A percentile compares a stretch with the other conserved stretches of the same genome.
These are phyloP conservation scores for Mustelus asterias DNA, from an alignment of 2,113 vertebrate genomes.

Conservation along the genomic window DNA sequence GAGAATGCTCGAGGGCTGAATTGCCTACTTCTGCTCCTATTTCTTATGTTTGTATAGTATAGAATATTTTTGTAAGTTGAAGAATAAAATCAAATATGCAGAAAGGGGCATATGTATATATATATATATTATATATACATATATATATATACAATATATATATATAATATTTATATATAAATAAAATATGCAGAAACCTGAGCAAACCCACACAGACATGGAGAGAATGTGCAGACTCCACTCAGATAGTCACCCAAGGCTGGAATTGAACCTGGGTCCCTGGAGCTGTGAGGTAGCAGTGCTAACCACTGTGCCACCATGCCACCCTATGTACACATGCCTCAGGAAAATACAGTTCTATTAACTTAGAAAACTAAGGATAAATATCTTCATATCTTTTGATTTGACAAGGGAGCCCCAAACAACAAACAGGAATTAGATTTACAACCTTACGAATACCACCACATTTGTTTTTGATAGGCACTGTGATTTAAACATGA, in stretches of 20 bases:
- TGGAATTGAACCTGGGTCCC: too few relatives aligned
- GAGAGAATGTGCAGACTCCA: too few relatives aligned
- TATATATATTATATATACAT: too few relatives aligned
- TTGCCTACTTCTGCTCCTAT: too few relatives aligned
- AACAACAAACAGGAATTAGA: background rate
- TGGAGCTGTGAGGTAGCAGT: too few relatives aligned
- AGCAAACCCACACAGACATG: too few relatives aligned
- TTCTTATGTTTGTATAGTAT: background rate
- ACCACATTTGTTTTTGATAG: background rate
- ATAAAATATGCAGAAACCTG: too few relatives aligned
- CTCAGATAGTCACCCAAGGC: too few relatives aligned
- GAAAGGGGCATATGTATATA: background rate
- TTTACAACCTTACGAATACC: background rate
- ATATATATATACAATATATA: too few relatives aligned
- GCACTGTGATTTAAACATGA: background rate
- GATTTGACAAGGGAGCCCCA: background rate
- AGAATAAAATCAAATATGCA: background rate
- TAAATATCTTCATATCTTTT: background rate
- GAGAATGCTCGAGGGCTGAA: too few relatives aligned
- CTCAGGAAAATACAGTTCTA: background rate
- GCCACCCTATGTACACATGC: background rate
- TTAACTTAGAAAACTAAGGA: background rate
- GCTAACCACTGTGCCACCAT: too few relatives aligned
- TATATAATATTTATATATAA: too few relatives aligned
- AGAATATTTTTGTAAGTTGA: background rate